Conservation (phyloP, 2,888 invertebrate genomes). For the Torymus aiolomorphi region DNA sequence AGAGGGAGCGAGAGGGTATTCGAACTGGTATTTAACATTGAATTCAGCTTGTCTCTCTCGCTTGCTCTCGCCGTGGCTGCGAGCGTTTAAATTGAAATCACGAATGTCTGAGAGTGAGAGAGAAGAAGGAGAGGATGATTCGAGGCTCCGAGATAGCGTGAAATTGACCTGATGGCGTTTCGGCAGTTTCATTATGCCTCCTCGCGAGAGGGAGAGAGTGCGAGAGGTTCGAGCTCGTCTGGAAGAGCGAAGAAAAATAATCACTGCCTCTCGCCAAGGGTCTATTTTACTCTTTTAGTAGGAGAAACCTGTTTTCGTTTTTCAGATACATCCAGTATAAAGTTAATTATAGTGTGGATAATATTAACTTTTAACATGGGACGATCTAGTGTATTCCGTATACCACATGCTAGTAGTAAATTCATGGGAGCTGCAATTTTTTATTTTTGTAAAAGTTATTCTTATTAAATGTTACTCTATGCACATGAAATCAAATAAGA, state of each 20-base stretch:
- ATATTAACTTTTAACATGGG: neutral
- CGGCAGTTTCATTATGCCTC: slow-evolving; percentile 40
- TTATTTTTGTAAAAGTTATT: too few relatives aligned
- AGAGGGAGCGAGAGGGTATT: slow-evolving; percentile 20
- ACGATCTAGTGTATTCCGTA: too few relatives aligned
- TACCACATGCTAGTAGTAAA: too few relatives aligned
- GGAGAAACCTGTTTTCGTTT: slow-evolving; percentile 43
- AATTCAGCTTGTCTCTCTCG: slow-evolving; percentile 25
- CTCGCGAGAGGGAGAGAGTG: neutral
- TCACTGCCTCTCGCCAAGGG: neutral
- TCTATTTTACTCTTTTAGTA: slow-evolving; percentile 29
- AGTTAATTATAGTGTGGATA: slow-evolving; percentile 12
- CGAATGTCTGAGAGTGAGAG: slow-evolving; percentile 24
- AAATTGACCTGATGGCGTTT: slow-evolving; percentile 54
- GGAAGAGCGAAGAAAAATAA: slow-evolving; percentile 22
- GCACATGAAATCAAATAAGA: too few relatives aligned
- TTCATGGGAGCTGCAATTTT: too few relatives aligned
- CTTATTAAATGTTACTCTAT: too few relatives aligned
- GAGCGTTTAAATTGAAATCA: slow-evolving; percentile 53
- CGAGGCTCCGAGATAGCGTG: slow-evolving; percentile 37
- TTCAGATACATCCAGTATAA: neutral
- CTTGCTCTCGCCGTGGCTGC: neutral
- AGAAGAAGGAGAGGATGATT: slow-evolving; percentile 16
- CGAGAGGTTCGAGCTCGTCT: slow-evolving; percentile 1
- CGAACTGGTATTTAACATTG: slow-evolving; percentile 53